Evolutionary conservation across 2,888 invertebrate genomes (phyloP).

Genomic region (Ametastegia equiseti): DNA sequence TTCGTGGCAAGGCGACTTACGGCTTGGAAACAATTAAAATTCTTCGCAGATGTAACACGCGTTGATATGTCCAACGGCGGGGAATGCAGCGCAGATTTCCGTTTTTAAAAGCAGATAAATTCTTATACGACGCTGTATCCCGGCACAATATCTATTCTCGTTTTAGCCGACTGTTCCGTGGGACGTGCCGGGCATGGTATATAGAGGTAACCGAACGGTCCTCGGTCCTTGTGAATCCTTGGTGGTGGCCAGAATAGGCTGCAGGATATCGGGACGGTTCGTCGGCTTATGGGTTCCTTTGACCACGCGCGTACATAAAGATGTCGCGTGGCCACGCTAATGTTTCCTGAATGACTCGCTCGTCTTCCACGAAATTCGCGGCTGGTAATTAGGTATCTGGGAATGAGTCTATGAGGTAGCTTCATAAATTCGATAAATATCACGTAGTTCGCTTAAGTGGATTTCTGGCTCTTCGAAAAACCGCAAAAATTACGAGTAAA

Average conservation of each 20-base stretch:
- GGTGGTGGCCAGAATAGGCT: slow-evolving; percentile 32
- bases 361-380: slow-evolving; percentile 39
- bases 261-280: slow-evolving; percentile 36
- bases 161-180: slow-evolving; percentile 39
- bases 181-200: slow-evolving; percentile 39
- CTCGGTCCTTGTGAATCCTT: slow-evolving; percentile 24
- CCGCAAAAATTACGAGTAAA: background rate
- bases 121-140: slow-evolving; percentile 28
- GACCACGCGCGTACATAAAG: slow-evolving; percentile 44
- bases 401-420: slow-evolving; percentile 18
- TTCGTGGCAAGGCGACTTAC: background rate
- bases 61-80: slow-evolving; percentile 36
- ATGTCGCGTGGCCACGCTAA: slow-evolving; percentile 45
- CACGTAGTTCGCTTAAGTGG: slow-evolving; percentile 17
- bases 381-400: slow-evolving; percentile 28
- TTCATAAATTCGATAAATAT: slow-evolving; percentile 43
- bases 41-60: slow-evolving; percentile 40
- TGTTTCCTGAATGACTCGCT: slow-evolving; percentile 41
- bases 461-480: background rate
- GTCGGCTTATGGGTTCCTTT: slow-evolving; percentile 41
- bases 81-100: slow-evolving; percentile 43
- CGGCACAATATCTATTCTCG: slow-evolving; percentile 39
- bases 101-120: slow-evolving; percentile 43
- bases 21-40: slow-evolving; percentile 30
- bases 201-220: background rate